phyloP scores from a whole-genome alignment of 2,113 vertebrate genomes.

The Nematolebias whitei region DNA sequence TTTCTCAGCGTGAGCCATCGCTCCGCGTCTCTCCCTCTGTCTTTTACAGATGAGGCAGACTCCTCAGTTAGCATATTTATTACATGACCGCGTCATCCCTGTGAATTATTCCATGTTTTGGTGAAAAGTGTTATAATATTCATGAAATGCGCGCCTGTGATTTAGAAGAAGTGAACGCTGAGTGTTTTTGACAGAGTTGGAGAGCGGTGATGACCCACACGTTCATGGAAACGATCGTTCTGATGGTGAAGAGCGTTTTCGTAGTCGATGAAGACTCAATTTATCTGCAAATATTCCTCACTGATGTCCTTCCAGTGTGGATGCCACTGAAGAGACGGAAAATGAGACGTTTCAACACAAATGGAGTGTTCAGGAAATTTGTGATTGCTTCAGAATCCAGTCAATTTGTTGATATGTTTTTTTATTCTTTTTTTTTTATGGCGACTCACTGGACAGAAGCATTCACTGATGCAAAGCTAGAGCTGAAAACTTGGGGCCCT shows the following conservation, averaged over 20 bases:
- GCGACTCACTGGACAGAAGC: no score
- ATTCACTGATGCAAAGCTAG: no score
- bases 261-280: neutral
- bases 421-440: no score
- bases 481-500: no score
- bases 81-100: neutral
- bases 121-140: conserved; percentile 1
- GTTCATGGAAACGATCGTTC: neutral
- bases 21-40: conserved; percentile 9
- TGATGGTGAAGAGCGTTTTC: neutral
- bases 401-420: no score
- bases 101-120: neutral
- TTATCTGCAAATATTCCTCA: no score
- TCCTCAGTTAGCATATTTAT: neutral
- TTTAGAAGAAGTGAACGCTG: neutral
- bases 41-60: conserved; percentile 2
- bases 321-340: neutral
- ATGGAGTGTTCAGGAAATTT: no score
- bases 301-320: neutral
- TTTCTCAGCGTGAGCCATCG: conserved; percentile 29
- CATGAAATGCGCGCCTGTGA: conserved; percentile 2
- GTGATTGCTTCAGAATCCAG: no score
- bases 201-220: neutral
- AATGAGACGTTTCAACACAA: neutral
- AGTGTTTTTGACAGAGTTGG: neutral